These are phyloP conservation scores for Pseudomyrmex pallidus DNA, from an alignment of 1,140 invertebrate genomes.

Conservation along the genomic window DNA sequence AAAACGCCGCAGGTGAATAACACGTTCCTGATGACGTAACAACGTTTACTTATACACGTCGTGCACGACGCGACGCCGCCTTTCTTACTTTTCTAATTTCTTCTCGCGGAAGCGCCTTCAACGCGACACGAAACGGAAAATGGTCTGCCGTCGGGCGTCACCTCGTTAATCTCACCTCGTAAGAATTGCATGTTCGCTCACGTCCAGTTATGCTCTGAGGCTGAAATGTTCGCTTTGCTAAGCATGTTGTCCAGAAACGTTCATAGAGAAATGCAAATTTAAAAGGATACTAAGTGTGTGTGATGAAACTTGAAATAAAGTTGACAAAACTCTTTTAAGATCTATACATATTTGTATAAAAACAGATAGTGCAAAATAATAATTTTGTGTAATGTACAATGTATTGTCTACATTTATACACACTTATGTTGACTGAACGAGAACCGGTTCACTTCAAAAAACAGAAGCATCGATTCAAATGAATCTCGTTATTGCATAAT, in stretches of 20 bases:
- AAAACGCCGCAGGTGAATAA: conserved; percentile 62
- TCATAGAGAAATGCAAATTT: neutral
- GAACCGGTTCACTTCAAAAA: no score
- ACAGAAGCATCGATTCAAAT: no score
- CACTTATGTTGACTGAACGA: no score
- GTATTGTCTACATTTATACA: no score
- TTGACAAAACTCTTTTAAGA: no score
- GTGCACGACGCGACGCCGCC: conserved; percentile 38
- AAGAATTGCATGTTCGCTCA: neutral
- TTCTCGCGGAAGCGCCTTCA: conserved; percentile 69
- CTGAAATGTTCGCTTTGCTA: neutral
- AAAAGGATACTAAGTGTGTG: no score
- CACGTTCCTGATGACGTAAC: conserved; percentile 68
- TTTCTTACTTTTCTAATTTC: conserved; percentile 70
- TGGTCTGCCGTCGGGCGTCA: conserved; percentile 17
- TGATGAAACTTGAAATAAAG: no score
- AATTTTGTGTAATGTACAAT: no score
- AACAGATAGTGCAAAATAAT: no score
- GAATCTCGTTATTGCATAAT: no score
- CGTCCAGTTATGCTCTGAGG: neutral
- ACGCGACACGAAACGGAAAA: conserved; percentile 58
- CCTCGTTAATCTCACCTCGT: conserved; percentile 12
- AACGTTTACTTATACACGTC: conserved; percentile 35
- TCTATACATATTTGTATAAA: no score
- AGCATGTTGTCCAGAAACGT: neutral